Conservation (phyloP, 1,140 invertebrate genomes). For the Drosophila ohnishii region DNA sequence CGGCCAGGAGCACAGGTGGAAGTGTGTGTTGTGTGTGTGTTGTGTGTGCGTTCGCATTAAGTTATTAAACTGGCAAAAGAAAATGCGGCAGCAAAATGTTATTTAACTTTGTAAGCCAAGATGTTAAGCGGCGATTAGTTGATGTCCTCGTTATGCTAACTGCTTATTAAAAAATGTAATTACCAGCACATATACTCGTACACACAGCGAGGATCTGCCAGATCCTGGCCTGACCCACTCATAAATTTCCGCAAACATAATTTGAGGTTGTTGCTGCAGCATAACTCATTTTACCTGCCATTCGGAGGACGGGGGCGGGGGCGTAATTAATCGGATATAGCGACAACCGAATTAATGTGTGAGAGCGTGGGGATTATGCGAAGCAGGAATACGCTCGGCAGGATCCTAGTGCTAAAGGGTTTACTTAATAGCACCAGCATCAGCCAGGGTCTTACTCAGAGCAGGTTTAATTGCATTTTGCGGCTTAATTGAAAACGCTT, state of each 20-base stretch:
- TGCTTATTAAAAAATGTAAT: constrained; percentile 79
- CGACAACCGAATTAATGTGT: constrained; percentile 53
- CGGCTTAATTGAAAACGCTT: constrained; percentile 2
- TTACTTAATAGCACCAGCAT: neutral
- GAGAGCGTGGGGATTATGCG: constrained; percentile 13
- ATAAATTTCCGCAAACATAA: constrained; percentile 72
- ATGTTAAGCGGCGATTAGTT: constrained; percentile 74
- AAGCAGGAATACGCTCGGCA: constrained; percentile 41
- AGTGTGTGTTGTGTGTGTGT: constrained; percentile 2
- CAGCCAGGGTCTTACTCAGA: too few relatives aligned
- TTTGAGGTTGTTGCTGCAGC: constrained; percentile 52
- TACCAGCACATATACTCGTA: constrained; percentile 22
- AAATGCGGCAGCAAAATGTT: constrained; percentile 48
- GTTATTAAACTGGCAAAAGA: constrained; percentile 66
- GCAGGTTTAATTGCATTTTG: constrained; percentile 36
- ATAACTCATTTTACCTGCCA: constrained; percentile 77
- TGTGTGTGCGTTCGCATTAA: constrained; percentile 55
- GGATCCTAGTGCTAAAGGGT: constrained; percentile 5
- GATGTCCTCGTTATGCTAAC: constrained; percentile 64
- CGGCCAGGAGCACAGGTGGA: constrained; percentile 30
- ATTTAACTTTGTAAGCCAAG: constrained; percentile 65
- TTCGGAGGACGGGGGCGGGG: constrained; percentile 12
- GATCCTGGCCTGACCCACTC: constrained; percentile 22
- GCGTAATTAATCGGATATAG: constrained; percentile 59
- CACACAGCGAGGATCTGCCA: neutral